Evolutionary conservation across 2,888 invertebrate genomes (phyloP).

Genomic region (Myathropa florea): DNA sequence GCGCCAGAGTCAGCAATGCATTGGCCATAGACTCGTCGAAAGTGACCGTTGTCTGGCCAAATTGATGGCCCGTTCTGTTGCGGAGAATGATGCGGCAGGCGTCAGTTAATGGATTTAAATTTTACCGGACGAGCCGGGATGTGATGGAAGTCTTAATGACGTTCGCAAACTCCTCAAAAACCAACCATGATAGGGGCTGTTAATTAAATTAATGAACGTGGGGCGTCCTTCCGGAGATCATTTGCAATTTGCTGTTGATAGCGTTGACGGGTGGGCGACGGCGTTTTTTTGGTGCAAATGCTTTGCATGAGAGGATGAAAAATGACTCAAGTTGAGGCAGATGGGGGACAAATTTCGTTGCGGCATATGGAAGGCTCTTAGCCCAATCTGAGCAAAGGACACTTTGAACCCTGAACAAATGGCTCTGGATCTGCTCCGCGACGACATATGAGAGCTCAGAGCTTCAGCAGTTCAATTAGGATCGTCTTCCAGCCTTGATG

Average conservation of each 20-base stretch:
- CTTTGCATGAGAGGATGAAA: no score
- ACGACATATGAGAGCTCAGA: no score
- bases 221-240: not conserved
- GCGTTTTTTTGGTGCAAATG: no score
- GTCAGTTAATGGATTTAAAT: constrained; percentile 37
- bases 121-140: not conserved
- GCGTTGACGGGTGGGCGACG: not conserved
- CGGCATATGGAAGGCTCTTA: no score
- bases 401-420: no score
- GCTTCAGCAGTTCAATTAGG: no score
- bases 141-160: constrained; percentile 36
- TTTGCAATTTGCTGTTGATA: not conserved
- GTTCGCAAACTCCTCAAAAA: constrained; percentile 4
- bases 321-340: not conserved
- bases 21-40: not conserved
- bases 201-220: constrained; percentile 33
- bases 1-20: constrained; percentile 1
- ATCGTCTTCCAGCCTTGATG: no score
- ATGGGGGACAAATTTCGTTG: no score
- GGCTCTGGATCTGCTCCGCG: no score
- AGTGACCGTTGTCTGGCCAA: not conserved
- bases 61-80: not conserved
- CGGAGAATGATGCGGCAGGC: not conserved
- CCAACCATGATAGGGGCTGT: not conserved
- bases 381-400: no score